Evolutionary conservation across 2,888 invertebrate genomes (phyloP), one percentile per base, ranked within the genome.

Genomic region (Callyntrura guangdongensis): DNA sequence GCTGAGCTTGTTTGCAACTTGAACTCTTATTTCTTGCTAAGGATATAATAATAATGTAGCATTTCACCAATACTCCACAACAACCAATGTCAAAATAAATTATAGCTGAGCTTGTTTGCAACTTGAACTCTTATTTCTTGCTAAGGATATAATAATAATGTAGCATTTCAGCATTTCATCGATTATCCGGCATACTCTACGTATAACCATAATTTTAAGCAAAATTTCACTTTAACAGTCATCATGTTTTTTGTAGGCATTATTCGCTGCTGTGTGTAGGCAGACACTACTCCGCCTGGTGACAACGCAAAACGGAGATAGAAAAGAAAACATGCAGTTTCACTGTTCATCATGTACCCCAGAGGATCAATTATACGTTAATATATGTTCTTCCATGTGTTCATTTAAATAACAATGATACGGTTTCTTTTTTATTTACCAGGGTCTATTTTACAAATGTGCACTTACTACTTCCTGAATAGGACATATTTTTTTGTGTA

Each of bases 381-480:
- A n/a, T 53, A n/a, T 36, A 6, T 36, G n/a, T 53, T n/a, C 53
- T 12, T 53, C 53, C 53, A 5, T 53, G 53, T 53, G 53, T 53
- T 53, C 53, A 53, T 53, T 53, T 53, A 53, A 53, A 53, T 53
- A 53, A n/a, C n/a, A 53, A 53, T 53, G 53, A 53, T 53, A 53
- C n/a, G 53, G 53, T n/a, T 53, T 53, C 53, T 14, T n/a, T 53
- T 53, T 53, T 53, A 5, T 9, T n/a, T 36, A 36, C 36, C 36
- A 36, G 36, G 6, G 5, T 49, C 14, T 1, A 5, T 53, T 14
- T n/a, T 53, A 53, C n/a, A 53, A 12, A 53, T 53, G n/a, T 9
- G 8, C 53, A 14, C 12, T n/a, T 6, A 36, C 17, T 20, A 61
- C 20, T 17, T 61, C 61, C 20, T 61, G 61, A 20, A 53, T n/a